Conservation (phyloP, 2,113 vertebrate species). For the Campylomormyrus numenius region DNA sequence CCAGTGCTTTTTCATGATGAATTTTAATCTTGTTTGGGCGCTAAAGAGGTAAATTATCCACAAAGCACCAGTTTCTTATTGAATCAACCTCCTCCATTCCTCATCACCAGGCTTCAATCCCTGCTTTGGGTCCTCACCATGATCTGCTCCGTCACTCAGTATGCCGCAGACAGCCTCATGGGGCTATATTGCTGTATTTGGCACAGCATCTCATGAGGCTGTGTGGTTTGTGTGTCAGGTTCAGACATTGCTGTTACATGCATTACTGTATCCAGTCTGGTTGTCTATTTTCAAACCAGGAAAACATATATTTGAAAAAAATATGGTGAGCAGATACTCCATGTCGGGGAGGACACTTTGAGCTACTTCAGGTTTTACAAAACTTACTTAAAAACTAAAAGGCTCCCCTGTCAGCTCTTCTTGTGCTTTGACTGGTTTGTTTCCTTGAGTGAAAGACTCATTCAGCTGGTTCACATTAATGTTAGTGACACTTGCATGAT, state of each 20-base stretch:
- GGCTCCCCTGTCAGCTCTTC: background rate
- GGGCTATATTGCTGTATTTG: background rate
- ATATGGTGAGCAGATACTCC: background rate
- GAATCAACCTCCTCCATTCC: constrained; percentile 33
- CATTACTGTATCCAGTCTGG: background rate
- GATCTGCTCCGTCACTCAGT: constrained; percentile 7
- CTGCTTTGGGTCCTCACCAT: constrained; percentile 24
- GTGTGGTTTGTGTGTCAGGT: background rate
- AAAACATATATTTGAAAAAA: background rate
- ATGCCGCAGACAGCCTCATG: background rate
- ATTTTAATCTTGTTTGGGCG: constrained; percentile 63
- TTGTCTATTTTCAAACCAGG: background rate
- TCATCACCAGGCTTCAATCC: constrained; percentile 12
- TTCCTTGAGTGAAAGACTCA: background rate
- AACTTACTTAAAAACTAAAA: background rate
- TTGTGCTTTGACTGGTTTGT: background rate
- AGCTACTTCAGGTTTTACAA: background rate
- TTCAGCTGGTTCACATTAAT: background rate
- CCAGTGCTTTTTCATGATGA: constrained; percentile 69
- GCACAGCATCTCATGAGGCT: background rate
- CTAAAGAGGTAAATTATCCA: constrained; percentile 63
- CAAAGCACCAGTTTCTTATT: constrained; percentile 54
- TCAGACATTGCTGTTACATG: background rate
- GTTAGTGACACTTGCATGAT: background rate
- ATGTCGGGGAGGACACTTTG: background rate